Evolutionary conservation across 2,888 invertebrate species (phyloP).

Genomic region (Cantharis nigra): DNA sequence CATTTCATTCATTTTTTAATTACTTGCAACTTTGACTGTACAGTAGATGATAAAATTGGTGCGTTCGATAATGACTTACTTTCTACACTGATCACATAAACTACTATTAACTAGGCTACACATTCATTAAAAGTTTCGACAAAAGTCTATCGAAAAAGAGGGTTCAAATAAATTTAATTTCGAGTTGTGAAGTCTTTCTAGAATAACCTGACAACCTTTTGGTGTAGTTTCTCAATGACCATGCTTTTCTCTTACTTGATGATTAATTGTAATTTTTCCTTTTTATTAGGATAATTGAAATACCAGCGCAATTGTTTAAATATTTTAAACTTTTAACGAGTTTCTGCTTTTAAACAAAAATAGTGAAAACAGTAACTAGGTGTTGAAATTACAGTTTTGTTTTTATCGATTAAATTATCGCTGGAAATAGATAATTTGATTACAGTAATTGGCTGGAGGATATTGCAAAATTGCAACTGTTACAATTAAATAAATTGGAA

Average conservation of each 20-base stretch:
- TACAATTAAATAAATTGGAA: background rate
- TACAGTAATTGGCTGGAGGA: background rate
- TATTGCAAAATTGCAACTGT: background rate
- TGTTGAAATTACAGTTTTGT: background rate
- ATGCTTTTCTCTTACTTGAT: background rate
- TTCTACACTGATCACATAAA: no score
- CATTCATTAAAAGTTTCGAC: background rate
- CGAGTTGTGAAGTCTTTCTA: background rate
- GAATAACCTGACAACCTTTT: background rate
- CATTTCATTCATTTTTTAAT: no score
- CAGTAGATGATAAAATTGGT: no score
- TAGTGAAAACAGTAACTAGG: background rate
- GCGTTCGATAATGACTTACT: no score
- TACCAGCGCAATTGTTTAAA: background rate
- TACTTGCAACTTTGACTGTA: no score
- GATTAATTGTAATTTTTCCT: background rate
- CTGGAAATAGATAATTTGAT: background rate
- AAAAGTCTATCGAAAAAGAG: background rate
- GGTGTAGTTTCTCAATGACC: background rate
- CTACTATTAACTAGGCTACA: background rate
- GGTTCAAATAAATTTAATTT: constrained; percentile 1
- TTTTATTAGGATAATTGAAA: background rate
- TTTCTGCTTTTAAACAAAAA: background rate
- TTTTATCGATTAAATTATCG: background rate
- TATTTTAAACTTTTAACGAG: background rate